These are phyloP conservation scores for Aplocera efformata DNA, from an alignment of 2,888 invertebrate genomes.

Conservation along the genomic window DNA sequence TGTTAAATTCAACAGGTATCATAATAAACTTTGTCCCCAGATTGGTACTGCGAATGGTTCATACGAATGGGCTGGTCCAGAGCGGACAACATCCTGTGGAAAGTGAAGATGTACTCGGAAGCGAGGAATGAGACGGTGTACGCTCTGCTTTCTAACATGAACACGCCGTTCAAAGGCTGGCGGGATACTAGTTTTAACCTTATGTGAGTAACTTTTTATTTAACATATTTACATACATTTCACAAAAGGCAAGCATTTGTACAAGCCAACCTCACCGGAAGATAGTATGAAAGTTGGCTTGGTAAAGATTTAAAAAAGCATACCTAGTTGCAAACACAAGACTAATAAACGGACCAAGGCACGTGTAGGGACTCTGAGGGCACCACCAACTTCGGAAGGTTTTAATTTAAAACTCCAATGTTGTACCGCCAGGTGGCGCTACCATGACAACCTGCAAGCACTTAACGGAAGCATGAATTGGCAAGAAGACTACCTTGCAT, in stretches of 20 bases:
- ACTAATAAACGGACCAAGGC: no score
- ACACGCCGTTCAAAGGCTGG: constrained; percentile 81
- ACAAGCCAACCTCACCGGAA: no score
- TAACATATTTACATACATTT: no score
- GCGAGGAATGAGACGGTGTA: constrained; percentile 72
- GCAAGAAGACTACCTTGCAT: constrained; percentile 71
- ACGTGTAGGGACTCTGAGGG: no score
- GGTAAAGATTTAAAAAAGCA: no score
- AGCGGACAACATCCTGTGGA: constrained; percentile 81
- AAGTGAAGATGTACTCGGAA: constrained; percentile 81
- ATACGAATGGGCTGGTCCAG: constrained; percentile 86
- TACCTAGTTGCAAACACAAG: no score
- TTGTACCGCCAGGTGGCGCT: constrained; percentile 62
- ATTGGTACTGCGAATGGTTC: constrained; percentile 78
- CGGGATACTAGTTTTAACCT: constrained; percentile 76
- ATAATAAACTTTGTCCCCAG: constrained; percentile 37
- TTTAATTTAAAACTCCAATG: background rate
- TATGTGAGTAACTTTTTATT: constrained; percentile 67
- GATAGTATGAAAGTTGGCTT: no score
- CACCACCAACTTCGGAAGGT: no score
- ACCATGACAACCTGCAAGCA: constrained; percentile 73
- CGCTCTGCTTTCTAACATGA: constrained; percentile 70
- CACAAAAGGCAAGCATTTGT: no score
- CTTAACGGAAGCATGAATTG: constrained; percentile 77
- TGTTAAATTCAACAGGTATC: no score